A percentile compares a stretch with the other conserved stretches of the same genome.
These are phyloP conservation scores for Nesometra sesokonis DNA, from an alignment of 35 echinoderm and acorn worm species.

Conservation along the genomic window DNA sequence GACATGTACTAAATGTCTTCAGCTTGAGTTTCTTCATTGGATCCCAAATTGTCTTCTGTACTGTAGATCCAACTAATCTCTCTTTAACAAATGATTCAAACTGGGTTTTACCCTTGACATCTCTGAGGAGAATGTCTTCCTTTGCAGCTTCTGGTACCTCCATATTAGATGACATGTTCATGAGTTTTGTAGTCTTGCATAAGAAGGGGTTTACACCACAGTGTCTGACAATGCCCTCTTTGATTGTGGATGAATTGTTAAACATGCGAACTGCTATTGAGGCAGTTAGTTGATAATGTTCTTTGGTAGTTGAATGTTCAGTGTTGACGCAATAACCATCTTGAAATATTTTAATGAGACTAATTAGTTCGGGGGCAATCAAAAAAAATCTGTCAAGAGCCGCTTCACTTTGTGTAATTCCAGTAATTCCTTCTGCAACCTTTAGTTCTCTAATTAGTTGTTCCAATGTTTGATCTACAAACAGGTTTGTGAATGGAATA, in stretches of 20 bases:
- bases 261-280: constrained; percentile 33
- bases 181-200: too few species aligned
- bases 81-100: constrained; percentile 15
- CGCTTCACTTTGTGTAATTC: too few species aligned
- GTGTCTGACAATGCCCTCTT: constrained; percentile 15
- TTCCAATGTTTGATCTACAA: constrained; percentile 27
- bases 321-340: too few species aligned
- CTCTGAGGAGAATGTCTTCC: constrained; percentile 22
- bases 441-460: too few species aligned
- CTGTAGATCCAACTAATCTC: constrained; percentile 14
- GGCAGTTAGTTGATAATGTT: constrained; percentile 42
- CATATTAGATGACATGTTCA: constrained; percentile 29
- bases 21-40: too few species aligned
- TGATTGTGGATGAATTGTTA: constrained; percentile 23
- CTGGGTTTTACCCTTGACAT: neutral
- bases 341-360: too few species aligned
- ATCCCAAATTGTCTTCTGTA: too few species aligned
- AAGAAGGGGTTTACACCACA: constrained; percentile 31
- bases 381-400: too few species aligned
- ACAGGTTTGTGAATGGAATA: constrained; percentile 34
- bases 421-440: too few species aligned
- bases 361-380: too few species aligned
- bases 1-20: constrained; percentile 11
- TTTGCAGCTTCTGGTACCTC: neutral
- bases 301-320: constrained; percentile 7